These are phyloP conservation scores for Steinernema feltiae DNA, from an alignment of 1,140 invertebrate genomes.

Conservation along the genomic window DNA sequence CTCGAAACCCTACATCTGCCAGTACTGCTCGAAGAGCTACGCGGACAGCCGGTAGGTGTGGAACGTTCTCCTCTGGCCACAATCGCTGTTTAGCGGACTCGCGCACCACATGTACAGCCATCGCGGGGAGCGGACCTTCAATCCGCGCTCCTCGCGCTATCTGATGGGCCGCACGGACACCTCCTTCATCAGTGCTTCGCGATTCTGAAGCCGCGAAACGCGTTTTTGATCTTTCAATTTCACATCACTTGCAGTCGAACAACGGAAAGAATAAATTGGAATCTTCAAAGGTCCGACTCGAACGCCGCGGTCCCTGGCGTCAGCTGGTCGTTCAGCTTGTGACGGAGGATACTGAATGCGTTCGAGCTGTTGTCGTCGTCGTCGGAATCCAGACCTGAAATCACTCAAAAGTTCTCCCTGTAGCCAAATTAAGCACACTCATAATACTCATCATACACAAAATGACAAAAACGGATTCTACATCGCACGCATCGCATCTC, in stretches of 20 bases:
- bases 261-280: background rate
- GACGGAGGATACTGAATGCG: background rate
- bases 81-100: constrained; percentile 31
- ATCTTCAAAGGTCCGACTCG: background rate
- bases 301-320: background rate
- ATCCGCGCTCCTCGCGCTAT: background rate
- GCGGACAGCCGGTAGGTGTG: constrained; percentile 48
- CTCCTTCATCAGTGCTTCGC: background rate
- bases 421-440: background rate
- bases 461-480: no score
- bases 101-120: constrained; percentile 57
- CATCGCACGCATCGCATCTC: no score
- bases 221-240: background rate
- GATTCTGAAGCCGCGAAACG: background rate
- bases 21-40: constrained; percentile 57
- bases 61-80: background rate
- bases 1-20: constrained; percentile 56
- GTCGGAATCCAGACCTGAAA: background rate
- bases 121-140: constrained; percentile 29
- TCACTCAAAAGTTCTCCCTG: background rate
- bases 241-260: background rate
- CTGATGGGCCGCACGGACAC: background rate
- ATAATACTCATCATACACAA: no score
- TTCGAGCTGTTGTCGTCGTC: background rate
- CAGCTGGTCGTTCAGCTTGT: background rate